phyloP scores from a whole-genome alignment of 2,888 invertebrate genomes.

The Leucoptera coffeella region DNA sequence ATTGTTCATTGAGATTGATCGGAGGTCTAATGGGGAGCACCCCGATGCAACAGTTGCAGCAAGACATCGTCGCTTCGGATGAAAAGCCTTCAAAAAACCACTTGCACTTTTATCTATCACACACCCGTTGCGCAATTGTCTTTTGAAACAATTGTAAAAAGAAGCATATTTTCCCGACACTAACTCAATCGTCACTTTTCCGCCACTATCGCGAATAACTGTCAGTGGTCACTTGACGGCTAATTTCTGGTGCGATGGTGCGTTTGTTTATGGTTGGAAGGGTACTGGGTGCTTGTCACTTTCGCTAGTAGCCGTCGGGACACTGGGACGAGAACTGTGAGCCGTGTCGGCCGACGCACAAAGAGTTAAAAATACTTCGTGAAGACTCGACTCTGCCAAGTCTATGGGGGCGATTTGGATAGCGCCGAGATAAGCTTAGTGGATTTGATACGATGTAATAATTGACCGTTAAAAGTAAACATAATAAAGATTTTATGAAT shows the following conservation, averaged over 20 bases:
- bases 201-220: slow-evolving; percentile 4
- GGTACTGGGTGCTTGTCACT: slow-evolving; percentile 22
- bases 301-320: slow-evolving; percentile 28
- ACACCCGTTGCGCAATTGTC: no score
- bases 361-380: slow-evolving; percentile 53
- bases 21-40: slow-evolving; percentile 69
- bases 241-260: slow-evolving; percentile 1
- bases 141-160: slow-evolving; percentile 11
- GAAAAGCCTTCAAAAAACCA: slow-evolving; percentile 11
- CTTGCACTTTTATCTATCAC: slow-evolving; percentile 9
- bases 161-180: background rate
- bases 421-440: slow-evolving; percentile 37
- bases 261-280: background rate
- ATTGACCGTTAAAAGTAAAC: no score
- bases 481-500: no score
- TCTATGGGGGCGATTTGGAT: slow-evolving; percentile 25
- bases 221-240: slow-evolving; percentile 6
- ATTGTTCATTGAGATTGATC: slow-evolving; percentile 64
- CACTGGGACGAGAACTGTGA: slow-evolving; percentile 35
- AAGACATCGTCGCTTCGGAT: slow-evolving; percentile 52
- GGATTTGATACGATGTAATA: no score
- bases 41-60: slow-evolving; percentile 61
- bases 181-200: slow-evolving; percentile 14
- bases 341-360: slow-evolving; percentile 39
- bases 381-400: slow-evolving; percentile 49